A percentile compares a stretch with the other conserved stretches of the same genome.
Conservation (phyloP, 2,888 invertebrate genomes). For the Eupithecia tripunctaria region DNA sequence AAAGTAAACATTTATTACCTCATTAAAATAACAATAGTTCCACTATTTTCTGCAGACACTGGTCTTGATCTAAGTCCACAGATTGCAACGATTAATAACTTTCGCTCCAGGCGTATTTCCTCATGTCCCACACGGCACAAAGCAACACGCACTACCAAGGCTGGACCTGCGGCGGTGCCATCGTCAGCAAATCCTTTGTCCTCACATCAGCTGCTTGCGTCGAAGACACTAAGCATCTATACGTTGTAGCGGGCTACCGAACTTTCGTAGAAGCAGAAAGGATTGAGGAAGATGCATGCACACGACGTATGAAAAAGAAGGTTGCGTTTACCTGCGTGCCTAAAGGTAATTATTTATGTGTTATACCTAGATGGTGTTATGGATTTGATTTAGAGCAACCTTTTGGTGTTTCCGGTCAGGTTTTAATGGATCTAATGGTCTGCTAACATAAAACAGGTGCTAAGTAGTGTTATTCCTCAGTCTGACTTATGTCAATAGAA, state of each 20-base stretch:
- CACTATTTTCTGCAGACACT: background rate
- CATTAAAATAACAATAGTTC: too few species aligned
- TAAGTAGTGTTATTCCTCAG: too few species aligned
- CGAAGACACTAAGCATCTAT: conserved; percentile 51
- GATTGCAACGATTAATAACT: too few species aligned
- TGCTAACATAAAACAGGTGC: too few species aligned
- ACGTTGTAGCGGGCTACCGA: conserved; percentile 55
- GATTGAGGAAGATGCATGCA: background rate
- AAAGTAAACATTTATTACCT: too few species aligned
- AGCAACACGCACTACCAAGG: conserved; percentile 44
- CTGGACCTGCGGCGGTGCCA: conserved; percentile 58
- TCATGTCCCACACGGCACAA: background rate
- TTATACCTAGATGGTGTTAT: too few species aligned
- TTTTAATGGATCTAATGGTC: too few species aligned
- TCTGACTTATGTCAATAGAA: too few species aligned
- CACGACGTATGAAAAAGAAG: background rate
- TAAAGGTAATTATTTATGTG: background rate
- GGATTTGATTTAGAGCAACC: too few species aligned
- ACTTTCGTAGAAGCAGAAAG: conserved; percentile 12
- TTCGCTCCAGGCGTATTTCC: background rate
- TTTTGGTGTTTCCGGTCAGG: too few species aligned
- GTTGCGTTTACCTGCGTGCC: background rate
- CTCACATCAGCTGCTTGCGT: conserved; percentile 59
- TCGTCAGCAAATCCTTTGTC: conserved; percentile 45
- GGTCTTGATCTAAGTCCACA: too few species aligned